A percentile compares a stretch with the other conserved stretches of the same genome.
These are phyloP conservation scores for Passer montanus DNA, from an alignment of 2,113 vertebrate genomes.

Conservation along the genomic window DNA sequence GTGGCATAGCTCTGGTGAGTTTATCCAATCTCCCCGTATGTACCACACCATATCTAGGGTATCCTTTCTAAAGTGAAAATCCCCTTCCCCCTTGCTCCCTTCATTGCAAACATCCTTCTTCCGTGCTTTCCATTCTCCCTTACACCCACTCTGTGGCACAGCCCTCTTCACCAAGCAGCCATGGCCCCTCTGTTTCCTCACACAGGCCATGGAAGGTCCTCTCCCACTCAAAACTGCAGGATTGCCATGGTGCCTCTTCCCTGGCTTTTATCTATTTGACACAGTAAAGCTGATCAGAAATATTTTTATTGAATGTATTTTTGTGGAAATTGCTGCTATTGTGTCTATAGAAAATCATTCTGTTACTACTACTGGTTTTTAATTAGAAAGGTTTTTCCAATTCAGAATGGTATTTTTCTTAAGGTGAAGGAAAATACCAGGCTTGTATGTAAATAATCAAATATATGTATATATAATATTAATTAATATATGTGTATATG, in stretches of 20 bases:
- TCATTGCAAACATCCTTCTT: constrained; percentile 48
- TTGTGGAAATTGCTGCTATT: not conserved
- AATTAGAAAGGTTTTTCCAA: not conserved
- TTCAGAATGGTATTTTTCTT: not conserved
- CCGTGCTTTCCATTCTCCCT: not conserved
- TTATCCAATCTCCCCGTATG: not conserved
- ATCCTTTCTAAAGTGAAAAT: not conserved
- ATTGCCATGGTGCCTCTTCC: accelerated
- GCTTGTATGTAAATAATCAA: not conserved
- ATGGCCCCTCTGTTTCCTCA: not conserved
- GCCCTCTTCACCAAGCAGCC: not conserved
- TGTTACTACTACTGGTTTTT: not conserved
- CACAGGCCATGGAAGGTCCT: not conserved
- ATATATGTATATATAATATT: not conserved
- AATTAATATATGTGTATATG: not conserved
- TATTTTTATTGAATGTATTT: not conserved
- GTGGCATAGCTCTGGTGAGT: not conserved
- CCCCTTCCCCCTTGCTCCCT: not conserved
- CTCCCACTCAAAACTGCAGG: accelerated
- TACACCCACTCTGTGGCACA: not conserved
- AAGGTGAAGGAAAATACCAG: not conserved
- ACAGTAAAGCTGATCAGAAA: not conserved
- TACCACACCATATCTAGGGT: not conserved
- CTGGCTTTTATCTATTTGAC: not conserved
- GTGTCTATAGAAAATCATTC: not conserved